These are phyloP conservation scores for Myrmecophaga tridactyla DNA, from an alignment of 2,113 vertebrate genomes.

Conservation along the genomic window DNA sequence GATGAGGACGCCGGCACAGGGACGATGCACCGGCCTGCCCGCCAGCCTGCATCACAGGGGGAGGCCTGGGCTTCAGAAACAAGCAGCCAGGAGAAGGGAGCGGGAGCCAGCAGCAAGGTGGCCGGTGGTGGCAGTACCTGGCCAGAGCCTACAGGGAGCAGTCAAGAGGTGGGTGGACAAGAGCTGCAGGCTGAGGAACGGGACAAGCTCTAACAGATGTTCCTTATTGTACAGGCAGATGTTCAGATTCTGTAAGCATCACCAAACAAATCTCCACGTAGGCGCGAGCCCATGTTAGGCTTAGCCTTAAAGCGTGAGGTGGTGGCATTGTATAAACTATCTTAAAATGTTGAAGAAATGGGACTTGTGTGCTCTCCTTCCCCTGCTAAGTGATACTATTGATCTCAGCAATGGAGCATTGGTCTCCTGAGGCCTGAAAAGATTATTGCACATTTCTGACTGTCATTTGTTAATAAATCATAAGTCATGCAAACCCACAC, in stretches of 20 bases:
- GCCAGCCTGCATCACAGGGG: not conserved
- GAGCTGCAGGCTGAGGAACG: not conserved
- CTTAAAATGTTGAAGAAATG: not conserved
- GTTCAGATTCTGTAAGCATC: not conserved
- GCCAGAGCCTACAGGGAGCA: not conserved
- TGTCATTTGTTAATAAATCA: not conserved
- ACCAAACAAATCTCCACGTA: accelerated
- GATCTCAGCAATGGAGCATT: not conserved
- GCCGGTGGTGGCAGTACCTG: no score
- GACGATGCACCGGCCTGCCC: accelerated
- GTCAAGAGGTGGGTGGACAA: no score
- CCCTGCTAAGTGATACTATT: not conserved
- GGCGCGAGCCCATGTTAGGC: accelerated
- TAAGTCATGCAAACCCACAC: not conserved
- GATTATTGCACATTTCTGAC: not conserved
- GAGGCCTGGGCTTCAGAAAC: not conserved
- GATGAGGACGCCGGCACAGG: not conserved
- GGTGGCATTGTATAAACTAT: no score
- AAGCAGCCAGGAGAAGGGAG: not conserved
- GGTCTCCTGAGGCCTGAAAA: not conserved
- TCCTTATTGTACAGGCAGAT: not conserved
- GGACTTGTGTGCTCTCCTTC: not conserved
- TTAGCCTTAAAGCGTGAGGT: not conserved
- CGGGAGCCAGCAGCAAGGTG: not conserved
- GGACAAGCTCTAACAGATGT: not conserved